A percentile compares a stretch with the other conserved stretches of the same genome.
Conservation (phyloP, 2,113 vertebrate species). For the Sebastes schlegelii region DNA sequence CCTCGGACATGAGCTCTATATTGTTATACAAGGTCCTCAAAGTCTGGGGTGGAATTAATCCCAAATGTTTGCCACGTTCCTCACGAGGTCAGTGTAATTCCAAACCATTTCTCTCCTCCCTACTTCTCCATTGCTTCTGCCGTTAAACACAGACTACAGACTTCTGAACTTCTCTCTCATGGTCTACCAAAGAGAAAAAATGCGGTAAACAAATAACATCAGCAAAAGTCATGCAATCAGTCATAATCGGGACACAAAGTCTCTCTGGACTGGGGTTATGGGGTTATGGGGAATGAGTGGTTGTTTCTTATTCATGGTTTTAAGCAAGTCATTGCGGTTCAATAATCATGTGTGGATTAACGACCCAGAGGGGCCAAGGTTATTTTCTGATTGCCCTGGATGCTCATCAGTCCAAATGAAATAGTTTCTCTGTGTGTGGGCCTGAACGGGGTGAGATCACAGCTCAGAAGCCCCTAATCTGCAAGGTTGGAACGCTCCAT, state of each 20-base stretch:
- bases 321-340: slow-evolving; percentile 23
- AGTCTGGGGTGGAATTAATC: slow-evolving; percentile 52
- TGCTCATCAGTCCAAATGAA: slow-evolving; percentile 47
- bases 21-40: slow-evolving; percentile 46
- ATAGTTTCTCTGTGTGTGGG: slow-evolving; percentile 68
- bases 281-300: neutral
- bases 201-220: slow-evolving; percentile 36
- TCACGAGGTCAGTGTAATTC: slow-evolving; percentile 57
- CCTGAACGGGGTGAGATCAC: slow-evolving; percentile 44
- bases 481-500: slow-evolving; percentile 46
- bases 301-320: slow-evolving; percentile 18
- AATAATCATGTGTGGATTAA: slow-evolving; percentile 34
- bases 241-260: slow-evolving; percentile 34
- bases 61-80: slow-evolving; percentile 66
- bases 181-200: slow-evolving; percentile 35
- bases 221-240: slow-evolving; percentile 23
- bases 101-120: slow-evolving; percentile 49
- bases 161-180: slow-evolving; percentile 30
- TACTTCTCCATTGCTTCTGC: slow-evolving; percentile 17
- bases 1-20: slow-evolving; percentile 38
- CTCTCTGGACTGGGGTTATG: neutral
- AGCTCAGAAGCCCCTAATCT: slow-evolving; percentile 63
- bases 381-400: slow-evolving; percentile 23
- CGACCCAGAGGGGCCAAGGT: slow-evolving; percentile 6
- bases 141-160: neutral